phyloP scores from a whole-genome alignment of 2,888 invertebrate species.

The Ryuthela nishihirai region DNA sequence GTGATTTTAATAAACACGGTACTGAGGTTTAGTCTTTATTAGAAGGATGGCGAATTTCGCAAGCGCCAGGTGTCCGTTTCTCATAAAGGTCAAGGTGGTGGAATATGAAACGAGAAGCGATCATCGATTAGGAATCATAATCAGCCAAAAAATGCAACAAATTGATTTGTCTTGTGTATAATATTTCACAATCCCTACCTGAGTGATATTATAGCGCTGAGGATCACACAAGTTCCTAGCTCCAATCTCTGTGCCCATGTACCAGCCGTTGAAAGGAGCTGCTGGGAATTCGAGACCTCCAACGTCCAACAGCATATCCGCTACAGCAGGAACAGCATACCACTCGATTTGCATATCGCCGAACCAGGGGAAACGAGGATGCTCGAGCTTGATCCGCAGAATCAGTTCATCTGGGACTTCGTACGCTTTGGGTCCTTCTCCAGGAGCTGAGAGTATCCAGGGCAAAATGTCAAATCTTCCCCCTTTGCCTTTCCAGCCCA shows the following conservation, averaged over 20 bases:
- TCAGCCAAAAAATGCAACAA: no score
- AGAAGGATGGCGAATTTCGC: no score
- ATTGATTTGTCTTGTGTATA: no score
- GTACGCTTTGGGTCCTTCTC: constrained; percentile 50
- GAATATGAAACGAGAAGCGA: no score
- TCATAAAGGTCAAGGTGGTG: no score
- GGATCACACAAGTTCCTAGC: constrained; percentile 51
- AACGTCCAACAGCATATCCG: constrained; percentile 50
- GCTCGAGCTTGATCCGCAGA: constrained; percentile 48
- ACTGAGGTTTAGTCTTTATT: no score
- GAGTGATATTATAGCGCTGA: constrained; percentile 49
- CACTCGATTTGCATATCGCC: constrained; percentile 50
- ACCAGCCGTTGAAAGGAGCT: constrained; percentile 53
- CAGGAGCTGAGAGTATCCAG: constrained; percentile 50
- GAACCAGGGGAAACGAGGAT: constrained; percentile 51
- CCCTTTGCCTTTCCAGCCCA: constrained; percentile 82
- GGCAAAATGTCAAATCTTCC: constrained; percentile 63
- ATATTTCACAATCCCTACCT: no score
- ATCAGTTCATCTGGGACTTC: constrained; percentile 51
- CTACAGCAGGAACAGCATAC: constrained; percentile 52
- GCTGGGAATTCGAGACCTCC: constrained; percentile 52
- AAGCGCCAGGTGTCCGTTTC: no score
- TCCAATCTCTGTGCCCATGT: constrained; percentile 53
- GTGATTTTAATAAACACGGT: no score
- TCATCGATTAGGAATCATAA: no score